Percentiles rank a stretch among this genome's conserved stretches.
phyloP scores from a whole-genome alignment of 2,797 vertebrate genomes.

The Rhyacichthys aspro region DNA sequence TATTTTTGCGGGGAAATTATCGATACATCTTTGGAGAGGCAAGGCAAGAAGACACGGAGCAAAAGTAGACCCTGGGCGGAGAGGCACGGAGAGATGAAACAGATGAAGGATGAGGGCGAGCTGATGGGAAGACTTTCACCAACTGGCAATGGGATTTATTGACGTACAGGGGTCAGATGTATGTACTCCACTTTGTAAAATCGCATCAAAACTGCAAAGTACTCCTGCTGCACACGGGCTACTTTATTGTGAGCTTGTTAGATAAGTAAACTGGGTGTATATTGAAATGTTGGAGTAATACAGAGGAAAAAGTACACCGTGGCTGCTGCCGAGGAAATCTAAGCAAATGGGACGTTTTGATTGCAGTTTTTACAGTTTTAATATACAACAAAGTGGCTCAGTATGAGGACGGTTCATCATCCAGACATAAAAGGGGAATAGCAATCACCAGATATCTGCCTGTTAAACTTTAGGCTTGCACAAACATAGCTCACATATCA shows the following conservation, averaged over 20 bases:
- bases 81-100: constrained; percentile 32
- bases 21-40: constrained; percentile 94
- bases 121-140: constrained; percentile 68
- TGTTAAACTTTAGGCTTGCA: too few relatives aligned
- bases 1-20: constrained; percentile 97
- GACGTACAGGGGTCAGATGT: constrained; percentile 63
- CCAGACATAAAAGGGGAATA: not conserved
- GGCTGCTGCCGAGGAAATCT: not conserved
- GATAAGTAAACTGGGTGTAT: constrained; percentile 44
- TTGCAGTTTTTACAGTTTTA: constrained; percentile 1
- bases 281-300: constrained; percentile 49
- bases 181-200: constrained; percentile 60
- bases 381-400: constrained; percentile 12
- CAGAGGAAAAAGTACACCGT: not conserved
- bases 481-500: too few relatives aligned
- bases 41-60: constrained; percentile 94
- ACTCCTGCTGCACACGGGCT: constrained; percentile 36
- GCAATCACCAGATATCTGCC: not conserved
- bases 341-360: not conserved
- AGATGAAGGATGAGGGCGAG: constrained; percentile 70
- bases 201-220: constrained; percentile 68
- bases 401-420: not conserved
- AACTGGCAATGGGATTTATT: constrained; percentile 66
- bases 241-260: constrained; percentile 59
- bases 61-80: constrained; percentile 87